Evolutionary conservation across 2,888 invertebrate genomes (phyloP).

Genomic region (Philopedon plagiatum): DNA sequence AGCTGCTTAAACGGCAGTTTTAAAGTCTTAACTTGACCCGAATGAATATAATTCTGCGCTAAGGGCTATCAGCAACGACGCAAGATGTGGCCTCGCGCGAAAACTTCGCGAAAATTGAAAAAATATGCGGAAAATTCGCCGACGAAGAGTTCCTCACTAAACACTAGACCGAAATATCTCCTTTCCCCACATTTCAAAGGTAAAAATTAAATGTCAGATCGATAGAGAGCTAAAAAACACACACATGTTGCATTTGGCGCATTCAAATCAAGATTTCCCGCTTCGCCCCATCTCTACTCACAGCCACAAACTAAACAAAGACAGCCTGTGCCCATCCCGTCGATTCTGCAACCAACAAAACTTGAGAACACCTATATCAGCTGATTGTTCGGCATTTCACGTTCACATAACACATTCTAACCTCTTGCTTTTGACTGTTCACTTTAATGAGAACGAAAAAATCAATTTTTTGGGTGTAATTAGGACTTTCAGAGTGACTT

Average conservation of each 20-base stretch:
- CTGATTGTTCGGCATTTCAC: conserved; percentile 18
- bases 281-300: conserved; percentile 38
- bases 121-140: neutral
- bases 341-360: neutral
- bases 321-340: neutral
- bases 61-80: conserved; percentile 34
- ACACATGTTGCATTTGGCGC: conserved; percentile 62
- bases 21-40: conserved; percentile 24
- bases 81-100: conserved; percentile 39
- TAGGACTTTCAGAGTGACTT: neutral
- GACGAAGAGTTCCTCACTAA: neutral
- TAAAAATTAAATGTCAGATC: conserved; percentile 57
- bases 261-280: conserved; percentile 52
- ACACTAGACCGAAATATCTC: conserved; percentile 21
- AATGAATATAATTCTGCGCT: conserved; percentile 45
- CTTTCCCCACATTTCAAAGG: conserved; percentile 45
- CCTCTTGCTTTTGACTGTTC: conserved; percentile 21
- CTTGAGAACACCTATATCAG: conserved; percentile 16
- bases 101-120: conserved; percentile 18
- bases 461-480: conserved; percentile 17
- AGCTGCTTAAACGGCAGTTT: conserved; percentile 7
- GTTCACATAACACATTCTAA: conserved; percentile 5
- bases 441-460: conserved; percentile 11
- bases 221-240: conserved; percentile 58
- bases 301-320: conserved; percentile 17